A percentile compares a stretch with the other conserved stretches of the same genome.
phyloP scores from a whole-genome alignment of 2,113 vertebrate species.

The Oreochromis niloticus region DNA sequence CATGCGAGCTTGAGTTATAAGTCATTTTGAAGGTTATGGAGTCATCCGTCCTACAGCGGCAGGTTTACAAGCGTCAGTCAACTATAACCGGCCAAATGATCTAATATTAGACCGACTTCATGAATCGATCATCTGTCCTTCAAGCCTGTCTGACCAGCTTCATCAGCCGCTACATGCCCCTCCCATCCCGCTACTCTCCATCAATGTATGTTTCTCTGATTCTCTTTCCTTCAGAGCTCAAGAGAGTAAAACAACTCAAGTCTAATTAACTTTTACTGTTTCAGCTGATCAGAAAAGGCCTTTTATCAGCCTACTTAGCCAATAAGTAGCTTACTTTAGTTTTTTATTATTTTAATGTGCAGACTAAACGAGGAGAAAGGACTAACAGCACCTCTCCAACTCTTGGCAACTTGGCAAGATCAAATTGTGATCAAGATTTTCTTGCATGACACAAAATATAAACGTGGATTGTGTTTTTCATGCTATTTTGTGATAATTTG shows the following conservation, averaged over 20 bases:
- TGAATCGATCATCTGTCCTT: neutral
- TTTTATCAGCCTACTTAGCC: neutral
- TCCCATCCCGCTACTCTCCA: neutral
- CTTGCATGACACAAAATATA: neutral
- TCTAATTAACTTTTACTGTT: neutral
- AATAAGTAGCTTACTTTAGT: neutral
- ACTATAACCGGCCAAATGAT: neutral
- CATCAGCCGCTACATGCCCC: neutral
- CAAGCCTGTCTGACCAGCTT: neutral
- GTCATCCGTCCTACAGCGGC: neutral
- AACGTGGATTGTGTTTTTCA: neutral
- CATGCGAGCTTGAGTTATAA: neutral
- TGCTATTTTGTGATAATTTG: neutral
- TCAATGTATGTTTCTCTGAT: neutral
- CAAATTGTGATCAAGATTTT: neutral
- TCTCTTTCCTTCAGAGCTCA: neutral
- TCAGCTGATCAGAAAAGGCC: neutral
- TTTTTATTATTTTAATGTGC: neutral
- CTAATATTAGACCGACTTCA: neutral
- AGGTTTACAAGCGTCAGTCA: neutral
- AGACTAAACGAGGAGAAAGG: neutral
- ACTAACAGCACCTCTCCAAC: neutral
- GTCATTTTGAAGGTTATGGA: neutral
- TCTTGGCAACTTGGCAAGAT: neutral
- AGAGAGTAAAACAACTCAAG: neutral